A percentile compares a stretch with the other conserved stretches of the same genome.
Conservation (phyloP, 2,888 invertebrate genomes). For the Drosophila prolongata region DNA sequence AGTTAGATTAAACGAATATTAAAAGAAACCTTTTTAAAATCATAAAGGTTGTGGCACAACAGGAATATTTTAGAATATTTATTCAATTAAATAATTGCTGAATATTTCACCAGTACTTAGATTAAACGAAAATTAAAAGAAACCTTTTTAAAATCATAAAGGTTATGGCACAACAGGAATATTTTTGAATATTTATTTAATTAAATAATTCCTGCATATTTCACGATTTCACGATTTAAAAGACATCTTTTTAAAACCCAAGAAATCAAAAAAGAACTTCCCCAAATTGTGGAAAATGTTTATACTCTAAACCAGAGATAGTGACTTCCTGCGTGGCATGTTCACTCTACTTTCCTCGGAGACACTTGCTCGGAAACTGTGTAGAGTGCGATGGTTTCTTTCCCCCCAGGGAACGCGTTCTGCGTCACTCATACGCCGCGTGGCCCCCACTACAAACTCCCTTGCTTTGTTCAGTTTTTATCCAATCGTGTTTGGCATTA, state of each 20-base stretch:
- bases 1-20: too few relatives aligned
- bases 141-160: not conserved
- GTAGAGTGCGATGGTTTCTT: constrained; percentile 1
- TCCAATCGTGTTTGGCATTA: constrained; percentile 46
- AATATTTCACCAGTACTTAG: too few relatives aligned
- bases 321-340: constrained; percentile 18
- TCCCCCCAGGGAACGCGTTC: constrained; percentile 13
- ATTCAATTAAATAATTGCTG: not conserved
- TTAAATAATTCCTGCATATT: not conserved
- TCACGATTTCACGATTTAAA: too few relatives aligned
- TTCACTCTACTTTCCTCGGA: constrained; percentile 27
- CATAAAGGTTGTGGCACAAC: too few relatives aligned
- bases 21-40: too few relatives aligned
- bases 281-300: too few relatives aligned
- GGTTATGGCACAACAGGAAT: too few relatives aligned
- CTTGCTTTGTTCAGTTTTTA: constrained; percentile 33
- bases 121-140: too few relatives aligned
- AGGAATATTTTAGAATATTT: not conserved
- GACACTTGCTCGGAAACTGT: constrained; percentile 23
- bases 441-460: constrained; percentile 2
- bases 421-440: constrained; percentile 24
- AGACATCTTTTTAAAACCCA: too few relatives aligned
- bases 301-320: constrained; percentile 9
- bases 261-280: too few relatives aligned
- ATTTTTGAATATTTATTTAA: not conserved